A percentile compares a stretch with the other conserved stretches of the same genome.
Conservation (phyloP, 2,113 vertebrate genomes). For the Genyomyrus donnyi region DNA sequence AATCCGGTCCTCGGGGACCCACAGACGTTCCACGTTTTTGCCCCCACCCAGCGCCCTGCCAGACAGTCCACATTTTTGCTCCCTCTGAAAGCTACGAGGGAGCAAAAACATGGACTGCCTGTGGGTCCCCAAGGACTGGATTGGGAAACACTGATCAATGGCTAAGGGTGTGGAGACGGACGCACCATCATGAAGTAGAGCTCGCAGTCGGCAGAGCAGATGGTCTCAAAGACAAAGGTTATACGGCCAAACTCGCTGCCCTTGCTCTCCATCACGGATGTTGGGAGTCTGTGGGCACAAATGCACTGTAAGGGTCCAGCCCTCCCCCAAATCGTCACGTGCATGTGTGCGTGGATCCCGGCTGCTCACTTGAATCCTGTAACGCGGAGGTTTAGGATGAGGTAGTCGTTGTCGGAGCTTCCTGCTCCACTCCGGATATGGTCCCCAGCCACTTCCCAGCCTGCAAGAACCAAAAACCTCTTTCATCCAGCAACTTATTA, state of each 20-base stretch:
- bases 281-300: constrained; percentile 66
- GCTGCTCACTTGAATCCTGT: constrained; percentile 87
- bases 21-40: not conserved
- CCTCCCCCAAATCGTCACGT: not conserved
- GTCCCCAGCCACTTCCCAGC: constrained; percentile 92
- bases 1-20: not conserved
- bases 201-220: constrained; percentile 80
- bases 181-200: constrained; percentile 98
- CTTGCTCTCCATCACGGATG: constrained; percentile 71
- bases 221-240: constrained; percentile 90
- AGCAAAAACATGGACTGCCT: not conserved
- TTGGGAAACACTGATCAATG: not conserved
- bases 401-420: constrained; percentile 91
- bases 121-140: not conserved
- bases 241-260: constrained; percentile 80
- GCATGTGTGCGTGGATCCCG: not conserved
- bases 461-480: constrained; percentile 44
- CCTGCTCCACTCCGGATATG: constrained; percentile 84
- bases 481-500: not conserved
- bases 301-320: not conserved
- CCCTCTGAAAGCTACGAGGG: not conserved
- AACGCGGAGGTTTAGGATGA: constrained; percentile 87
- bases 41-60: not conserved
- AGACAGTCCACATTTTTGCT: not conserved
- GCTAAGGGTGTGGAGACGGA: constrained; percentile 8